Evolutionary conservation across 2,797 vertebrate species (phyloP).

Genomic region (Miichthys miiuy): DNA sequence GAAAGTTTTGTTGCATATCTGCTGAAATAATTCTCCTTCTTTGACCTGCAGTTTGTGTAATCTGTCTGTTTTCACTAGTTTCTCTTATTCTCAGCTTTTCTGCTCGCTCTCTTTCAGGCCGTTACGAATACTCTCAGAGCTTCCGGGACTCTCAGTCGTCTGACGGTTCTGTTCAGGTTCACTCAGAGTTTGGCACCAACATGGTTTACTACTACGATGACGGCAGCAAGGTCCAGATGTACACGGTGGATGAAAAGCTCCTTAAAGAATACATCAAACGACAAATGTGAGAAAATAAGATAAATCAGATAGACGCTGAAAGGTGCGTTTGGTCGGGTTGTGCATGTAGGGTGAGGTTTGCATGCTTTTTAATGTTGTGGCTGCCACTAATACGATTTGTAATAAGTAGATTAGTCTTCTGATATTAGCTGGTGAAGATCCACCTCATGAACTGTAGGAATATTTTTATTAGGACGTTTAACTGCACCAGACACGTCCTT

Average conservation of each 20-base stretch:
- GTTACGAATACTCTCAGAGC: slow-evolving; percentile 88
- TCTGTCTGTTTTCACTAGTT: neutral
- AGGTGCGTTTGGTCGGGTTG: too few species aligned
- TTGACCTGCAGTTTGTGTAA: neutral
- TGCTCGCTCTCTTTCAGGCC: slow-evolving; percentile 81
- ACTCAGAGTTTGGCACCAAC: slow-evolving; percentile 85
- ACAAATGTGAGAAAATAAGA: slow-evolving; percentile 89
- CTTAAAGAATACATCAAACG: slow-evolving; percentile 97
- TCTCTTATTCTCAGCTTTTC: neutral
- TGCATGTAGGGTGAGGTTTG: too few species aligned
- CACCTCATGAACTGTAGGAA: neutral
- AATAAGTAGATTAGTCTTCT: too few species aligned
- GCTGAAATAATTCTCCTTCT: too few species aligned
- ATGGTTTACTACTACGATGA: slow-evolving; percentile 96
- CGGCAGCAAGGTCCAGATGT: slow-evolving; percentile 92
- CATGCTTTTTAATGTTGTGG: too few species aligned
- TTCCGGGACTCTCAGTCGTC: slow-evolving; percentile 85
- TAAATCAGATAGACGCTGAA: too few species aligned
- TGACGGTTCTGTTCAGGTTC: slow-evolving; percentile 78
- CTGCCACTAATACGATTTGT: too few species aligned
- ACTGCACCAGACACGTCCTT: neutral
- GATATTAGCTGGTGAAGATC: too few species aligned
- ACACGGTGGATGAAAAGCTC: slow-evolving; percentile 92
- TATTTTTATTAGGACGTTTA: neutral
- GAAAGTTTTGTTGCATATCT: neutral